Percentiles rank a stretch among this genome's conserved stretches.
phyloP scores from a whole-genome alignment of 2,113 vertebrate species.

The Aplodontia rufa region DNA sequence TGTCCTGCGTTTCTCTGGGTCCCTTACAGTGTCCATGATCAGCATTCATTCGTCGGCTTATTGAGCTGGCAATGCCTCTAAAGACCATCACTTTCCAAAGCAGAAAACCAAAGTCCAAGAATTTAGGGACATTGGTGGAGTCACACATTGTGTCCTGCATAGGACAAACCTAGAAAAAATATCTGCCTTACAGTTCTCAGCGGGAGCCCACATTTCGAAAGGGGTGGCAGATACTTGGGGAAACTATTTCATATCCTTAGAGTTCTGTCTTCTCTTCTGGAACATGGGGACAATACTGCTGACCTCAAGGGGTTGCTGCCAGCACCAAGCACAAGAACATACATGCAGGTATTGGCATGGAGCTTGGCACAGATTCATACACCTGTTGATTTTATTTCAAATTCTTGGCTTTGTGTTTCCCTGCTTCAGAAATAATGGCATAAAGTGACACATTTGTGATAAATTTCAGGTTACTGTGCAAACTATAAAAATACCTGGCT shows the following conservation, averaged over 20 bases:
- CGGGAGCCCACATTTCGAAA: background rate
- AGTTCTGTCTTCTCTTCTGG: background rate
- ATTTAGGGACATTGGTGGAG: too few species aligned
- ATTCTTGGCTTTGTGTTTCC: background rate
- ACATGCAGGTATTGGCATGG: fast-evolving
- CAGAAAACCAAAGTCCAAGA: background rate
- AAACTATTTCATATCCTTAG: background rate
- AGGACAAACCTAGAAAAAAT: background rate
- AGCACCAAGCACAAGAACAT: background rate
- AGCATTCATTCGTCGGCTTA: fast-evolving
- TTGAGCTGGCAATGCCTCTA: too few species aligned
- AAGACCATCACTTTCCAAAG: background rate
- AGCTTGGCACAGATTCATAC: fast-evolving
- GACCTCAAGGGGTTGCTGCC: background rate
- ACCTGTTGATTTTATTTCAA: background rate
- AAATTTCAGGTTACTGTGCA: background rate
- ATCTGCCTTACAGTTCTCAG: background rate
- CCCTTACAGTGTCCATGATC: fast-evolving
- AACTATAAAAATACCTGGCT: background rate
- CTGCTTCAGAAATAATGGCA: background rate
- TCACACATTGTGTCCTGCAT: fast-evolving
- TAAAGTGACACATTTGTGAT: background rate
- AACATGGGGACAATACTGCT: background rate
- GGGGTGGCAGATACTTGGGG: fast-evolving
- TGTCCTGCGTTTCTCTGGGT: background rate